Percentiles rank a stretch among this genome's conserved stretches.
These are phyloP conservation scores for Xestia sexstrigata DNA, from an alignment of 2,888 invertebrate species.

Conservation along the genomic window DNA sequence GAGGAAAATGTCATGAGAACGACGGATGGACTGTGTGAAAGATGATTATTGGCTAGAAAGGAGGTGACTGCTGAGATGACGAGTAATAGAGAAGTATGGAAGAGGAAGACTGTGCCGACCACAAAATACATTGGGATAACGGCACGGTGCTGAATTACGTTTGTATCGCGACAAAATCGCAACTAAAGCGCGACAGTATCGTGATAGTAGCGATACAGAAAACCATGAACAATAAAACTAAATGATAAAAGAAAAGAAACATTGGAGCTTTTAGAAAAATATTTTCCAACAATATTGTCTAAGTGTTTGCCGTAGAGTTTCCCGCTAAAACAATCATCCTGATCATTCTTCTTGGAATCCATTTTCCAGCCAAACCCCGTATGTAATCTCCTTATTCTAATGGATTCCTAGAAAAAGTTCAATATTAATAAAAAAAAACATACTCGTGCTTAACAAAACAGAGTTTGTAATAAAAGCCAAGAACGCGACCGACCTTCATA, in stretches of 20 bases:
- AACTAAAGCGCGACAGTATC: too few species aligned
- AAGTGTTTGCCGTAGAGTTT: background rate
- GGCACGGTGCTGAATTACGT: too few species aligned
- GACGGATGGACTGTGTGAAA: too few species aligned
- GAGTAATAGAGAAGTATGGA: too few species aligned
- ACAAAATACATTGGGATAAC: too few species aligned
- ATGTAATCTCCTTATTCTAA: too few species aligned
- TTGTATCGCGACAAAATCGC: too few species aligned
- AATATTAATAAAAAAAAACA: background rate
- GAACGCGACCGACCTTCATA: conserved; percentile 6
- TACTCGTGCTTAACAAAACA: background rate
- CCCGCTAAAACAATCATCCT: background rate
- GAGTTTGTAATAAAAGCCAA: background rate
- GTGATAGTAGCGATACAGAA: too few species aligned
- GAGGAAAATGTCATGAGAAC: too few species aligned
- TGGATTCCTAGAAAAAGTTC: background rate
- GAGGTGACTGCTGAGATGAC: too few species aligned
- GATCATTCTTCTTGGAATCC: background rate
- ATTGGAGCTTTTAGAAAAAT: background rate
- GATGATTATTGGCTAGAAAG: too few species aligned
- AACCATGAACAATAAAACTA: background rate
- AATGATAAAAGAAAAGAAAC: background rate
- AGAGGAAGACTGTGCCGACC: too few species aligned
- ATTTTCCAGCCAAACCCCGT: background rate
- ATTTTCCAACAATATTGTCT: background rate